Evolutionary conservation across 2,797 vertebrate genomes (phyloP).

Genomic region (Pipistrellus nathusii): DNA sequence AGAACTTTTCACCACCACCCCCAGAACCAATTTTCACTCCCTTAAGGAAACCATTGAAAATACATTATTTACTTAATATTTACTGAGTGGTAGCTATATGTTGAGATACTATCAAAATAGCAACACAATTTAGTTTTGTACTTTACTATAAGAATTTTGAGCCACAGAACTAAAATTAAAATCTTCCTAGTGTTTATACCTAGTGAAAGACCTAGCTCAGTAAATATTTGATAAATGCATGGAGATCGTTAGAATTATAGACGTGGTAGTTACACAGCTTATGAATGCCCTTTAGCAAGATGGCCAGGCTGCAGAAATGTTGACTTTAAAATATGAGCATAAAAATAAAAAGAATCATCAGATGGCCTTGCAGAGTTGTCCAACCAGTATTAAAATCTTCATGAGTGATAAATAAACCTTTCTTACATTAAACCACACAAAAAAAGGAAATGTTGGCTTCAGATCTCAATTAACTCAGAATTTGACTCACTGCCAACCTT

Average conservation of each 20-base stretch:
- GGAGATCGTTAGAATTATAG: background rate
- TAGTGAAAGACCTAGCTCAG: background rate
- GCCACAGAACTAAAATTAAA: conserved; percentile 31
- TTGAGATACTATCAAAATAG: background rate
- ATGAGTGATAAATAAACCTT: background rate
- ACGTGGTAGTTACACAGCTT: background rate
- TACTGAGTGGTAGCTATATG: background rate
- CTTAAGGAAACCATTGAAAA: background rate
- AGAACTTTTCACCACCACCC: background rate
- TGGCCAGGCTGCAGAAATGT: conserved; percentile 1
- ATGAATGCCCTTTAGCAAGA: conserved; percentile 18
- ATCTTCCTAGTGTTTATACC: background rate
- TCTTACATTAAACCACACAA: background rate
- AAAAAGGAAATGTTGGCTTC: background rate
- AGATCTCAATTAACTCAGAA: conserved; percentile 18
- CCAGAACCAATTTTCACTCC: conserved; percentile 35
- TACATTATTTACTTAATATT: background rate
- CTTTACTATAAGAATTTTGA: conserved; percentile 2
- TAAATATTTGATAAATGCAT: background rate
- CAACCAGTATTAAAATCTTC: background rate
- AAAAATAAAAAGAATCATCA: background rate
- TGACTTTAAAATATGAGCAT: background rate
- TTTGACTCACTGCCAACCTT: background rate
- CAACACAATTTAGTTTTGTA: conserved; percentile 23
- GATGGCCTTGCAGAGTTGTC: background rate